phyloP scores from a whole-genome alignment of 2,113 vertebrate species.

The Indicator indicator region DNA sequence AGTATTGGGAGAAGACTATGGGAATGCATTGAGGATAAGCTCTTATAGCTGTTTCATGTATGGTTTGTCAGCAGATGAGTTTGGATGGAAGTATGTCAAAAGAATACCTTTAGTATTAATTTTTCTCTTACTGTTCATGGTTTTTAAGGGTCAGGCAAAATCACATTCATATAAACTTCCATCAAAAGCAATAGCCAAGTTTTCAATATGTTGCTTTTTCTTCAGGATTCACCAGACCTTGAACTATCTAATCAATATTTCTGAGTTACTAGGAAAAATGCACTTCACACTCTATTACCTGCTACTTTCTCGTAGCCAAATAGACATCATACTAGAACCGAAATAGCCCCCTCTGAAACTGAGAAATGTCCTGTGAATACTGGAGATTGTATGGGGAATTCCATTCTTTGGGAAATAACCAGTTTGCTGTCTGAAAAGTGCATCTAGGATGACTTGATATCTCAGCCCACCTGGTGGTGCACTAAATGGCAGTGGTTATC shows the following conservation, averaged over 20 bases:
- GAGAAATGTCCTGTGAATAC: background rate
- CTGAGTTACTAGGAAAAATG: background rate
- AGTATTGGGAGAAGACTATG: background rate
- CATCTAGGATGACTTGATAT: background rate
- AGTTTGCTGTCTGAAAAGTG: background rate
- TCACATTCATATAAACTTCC: background rate
- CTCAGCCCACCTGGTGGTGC: background rate
- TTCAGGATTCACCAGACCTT: background rate
- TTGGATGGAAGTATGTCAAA: background rate
- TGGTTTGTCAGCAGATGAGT: background rate
- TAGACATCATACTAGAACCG: background rate
- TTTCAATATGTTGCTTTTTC: background rate
- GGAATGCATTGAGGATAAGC: background rate
- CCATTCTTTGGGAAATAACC: background rate
- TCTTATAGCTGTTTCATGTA: background rate
- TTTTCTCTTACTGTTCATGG: background rate
- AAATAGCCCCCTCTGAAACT: background rate
- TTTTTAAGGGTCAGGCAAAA: background rate
- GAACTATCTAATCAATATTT: background rate
- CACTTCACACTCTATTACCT: background rate
- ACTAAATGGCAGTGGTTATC: background rate
- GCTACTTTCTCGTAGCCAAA: background rate
- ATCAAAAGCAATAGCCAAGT: background rate
- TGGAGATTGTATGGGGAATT: background rate
- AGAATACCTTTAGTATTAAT: background rate